Evolutionary conservation across 2,797 vertebrate species (phyloP), one percentile per base, ranked within the genome.

Genomic region (Sebastes steindachneri): DNA sequence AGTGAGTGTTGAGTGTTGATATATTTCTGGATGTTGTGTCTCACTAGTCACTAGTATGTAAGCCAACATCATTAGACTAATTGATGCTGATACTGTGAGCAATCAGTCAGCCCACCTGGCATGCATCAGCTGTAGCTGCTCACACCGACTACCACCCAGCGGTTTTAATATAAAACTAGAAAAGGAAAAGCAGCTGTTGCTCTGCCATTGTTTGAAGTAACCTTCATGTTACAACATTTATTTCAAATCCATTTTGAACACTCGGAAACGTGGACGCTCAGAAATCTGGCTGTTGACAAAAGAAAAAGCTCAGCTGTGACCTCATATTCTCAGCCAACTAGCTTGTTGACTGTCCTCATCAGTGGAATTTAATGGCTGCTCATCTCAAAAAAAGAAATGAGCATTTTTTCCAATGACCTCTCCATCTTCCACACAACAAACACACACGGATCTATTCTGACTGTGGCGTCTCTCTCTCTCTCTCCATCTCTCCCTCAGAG

Each of bases 401-500:
- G 9, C 6, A 19, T 45, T 29, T 73, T 51, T 67, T 5, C 41
- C 37, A 69, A 4, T 35, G 51, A 83, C 77, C 70, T 64, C 48
- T 62, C 31, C 65, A 57, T 77, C 53, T 59, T 82, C 64, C 37
- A n/a, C 70, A 83, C 21, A 60, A 51, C 74, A 78, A n/a, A 80
- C 11, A 64, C 33, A 26, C 65, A 70, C 25, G 4, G 17, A 59
- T 9, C 15, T 7, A 4, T 66, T 80, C 77, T 85, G 57, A 85
- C 74, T 58, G 64, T 9, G 2, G 37, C 7, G 0, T 75, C 51
- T 21, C 64, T 62, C 62, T 76, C 14, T 69, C 80, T 48, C 48
- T 51, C 19, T n/a, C 19, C 48, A 0, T 88, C 31, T 68, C 80
- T 68, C 67, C 80, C 77, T 60, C 84, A 99, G 98, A 99, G 84